Base-by-base conservation (phyloP, 1,140 invertebrate genomes). In the Drosophila nasuta region DNA sequence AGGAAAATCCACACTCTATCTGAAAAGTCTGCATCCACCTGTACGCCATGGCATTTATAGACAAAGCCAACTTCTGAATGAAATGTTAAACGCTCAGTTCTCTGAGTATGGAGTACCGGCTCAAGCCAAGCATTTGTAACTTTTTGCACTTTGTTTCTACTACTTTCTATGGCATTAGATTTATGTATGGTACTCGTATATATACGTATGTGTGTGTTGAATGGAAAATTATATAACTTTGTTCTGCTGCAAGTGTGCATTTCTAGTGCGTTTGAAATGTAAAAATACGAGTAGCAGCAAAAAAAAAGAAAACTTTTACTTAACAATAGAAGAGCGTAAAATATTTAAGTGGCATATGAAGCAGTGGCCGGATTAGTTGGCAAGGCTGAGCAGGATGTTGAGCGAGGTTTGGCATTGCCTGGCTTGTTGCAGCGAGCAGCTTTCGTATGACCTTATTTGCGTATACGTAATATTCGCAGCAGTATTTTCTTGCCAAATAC, bases 301-400 rank as follows among this genome's bases (percentile, higher is more conserved):
- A 66, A 81, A 13, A 69, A 70, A 69, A 58, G 13, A 13, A 33
- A 45, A 58, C n/a, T 77, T 82, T 82, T 58, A 70, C 65, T 82
- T 65, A 77, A 82, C 79, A 82, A 82, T 69, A 82, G 58, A 82
- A 82, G 35, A 82, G 79, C 69, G 79, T 77, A 75, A 82, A 82
- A 77, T 82, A 82, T 77, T 81, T 66, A 82, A 82, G 79, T 82
- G 69, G 68, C 69, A 43, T 64, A 66, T 66, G 69, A 59, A 45
- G 35, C 13, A 41, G 45, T 20, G 38, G 38, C 41, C 15, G 17
- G 25, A 41, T 41, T 33, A 46, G 13, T 15, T 33, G 51, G 20
- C 20, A 35, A 52, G 2, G 17, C 6, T 43, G 15, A 8, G 11
- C 25, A 56, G 35, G 51, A 20, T 30, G 7, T 48, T 17, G n/a